Evolutionary conservation across 1,140 invertebrate species (phyloP).

Genomic region (Tribolium madens): DNA sequence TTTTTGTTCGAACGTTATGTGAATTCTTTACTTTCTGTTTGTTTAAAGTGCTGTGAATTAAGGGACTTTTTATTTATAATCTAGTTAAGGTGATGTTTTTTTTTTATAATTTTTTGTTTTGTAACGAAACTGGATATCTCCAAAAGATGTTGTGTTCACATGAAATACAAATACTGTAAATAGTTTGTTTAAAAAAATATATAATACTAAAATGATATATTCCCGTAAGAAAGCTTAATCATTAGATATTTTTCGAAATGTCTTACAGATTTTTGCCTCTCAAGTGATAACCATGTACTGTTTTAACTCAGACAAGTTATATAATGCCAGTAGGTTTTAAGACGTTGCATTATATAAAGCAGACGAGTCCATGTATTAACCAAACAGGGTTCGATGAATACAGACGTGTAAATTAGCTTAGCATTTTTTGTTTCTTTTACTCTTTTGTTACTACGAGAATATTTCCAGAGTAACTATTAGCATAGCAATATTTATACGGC

Average conservation of each 20-base stretch:
- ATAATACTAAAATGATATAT: constrained; percentile 29
- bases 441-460: constrained; percentile 23
- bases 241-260: constrained; percentile 53
- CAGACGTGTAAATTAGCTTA: constrained; percentile 35
- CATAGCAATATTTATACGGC: constrained; percentile 42
- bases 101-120: constrained; percentile 1
- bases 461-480: constrained; percentile 24
- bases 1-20: constrained; percentile 23
- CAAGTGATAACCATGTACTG: constrained; percentile 22
- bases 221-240: constrained; percentile 27
- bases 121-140: constrained; percentile 46
- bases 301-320: neutral
- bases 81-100: constrained; percentile 25
- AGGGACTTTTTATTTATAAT: constrained; percentile 33
- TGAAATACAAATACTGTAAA: constrained; percentile 43
- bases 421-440: constrained; percentile 22
- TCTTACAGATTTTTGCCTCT: constrained; percentile 37
- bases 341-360: constrained; percentile 6
- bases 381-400: constrained; percentile 40
- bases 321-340: constrained; percentile 19
- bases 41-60: constrained; percentile 37
- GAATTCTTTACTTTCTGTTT: constrained; percentile 33
- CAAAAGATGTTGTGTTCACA: constrained; percentile 53
- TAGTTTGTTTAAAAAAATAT: constrained; percentile 39
- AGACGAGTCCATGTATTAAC: constrained; percentile 42